phyloP scores from a whole-genome alignment of 2,113 vertebrate genomes.

The Ailurus styani region DNA sequence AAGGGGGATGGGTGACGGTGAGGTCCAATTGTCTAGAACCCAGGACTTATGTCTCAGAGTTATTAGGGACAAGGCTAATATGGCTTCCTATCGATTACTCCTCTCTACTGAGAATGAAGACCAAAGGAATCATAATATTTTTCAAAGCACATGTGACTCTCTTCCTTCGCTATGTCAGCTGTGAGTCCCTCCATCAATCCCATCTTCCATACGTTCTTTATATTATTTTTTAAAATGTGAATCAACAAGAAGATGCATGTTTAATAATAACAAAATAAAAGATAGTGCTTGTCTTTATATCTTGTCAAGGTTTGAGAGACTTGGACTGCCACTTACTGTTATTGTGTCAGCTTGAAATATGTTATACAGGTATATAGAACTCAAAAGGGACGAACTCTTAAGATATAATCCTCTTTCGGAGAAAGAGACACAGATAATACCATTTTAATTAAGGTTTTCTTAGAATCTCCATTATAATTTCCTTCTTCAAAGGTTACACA shows the following conservation, averaged over 20 bases:
- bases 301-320: background rate
- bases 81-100: background rate
- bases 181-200: background rate
- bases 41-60: background rate
- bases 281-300: background rate
- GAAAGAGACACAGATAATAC: slow-evolving; percentile 52
- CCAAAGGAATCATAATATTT: background rate
- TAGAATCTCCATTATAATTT: slow-evolving; percentile 60
- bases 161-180: background rate
- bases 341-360: background rate
- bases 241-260: background rate
- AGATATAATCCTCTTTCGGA: slow-evolving; percentile 62
- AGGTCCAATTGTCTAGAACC: background rate
- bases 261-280: background rate
- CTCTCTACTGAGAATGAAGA: background rate
- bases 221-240: background rate
- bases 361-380: background rate
- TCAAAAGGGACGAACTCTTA: slow-evolving; percentile 58
- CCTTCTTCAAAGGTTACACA: slow-evolving; percentile 36
- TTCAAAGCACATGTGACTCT: background rate
- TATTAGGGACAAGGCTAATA: background rate
- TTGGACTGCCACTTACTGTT: background rate
- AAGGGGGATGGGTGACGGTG: accelerated
- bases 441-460: slow-evolving; percentile 73
- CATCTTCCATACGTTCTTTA: background rate